These are phyloP conservation scores for Pseudonaja textilis DNA, from an alignment of 2,113 vertebrate genomes.

Conservation along the genomic window DNA sequence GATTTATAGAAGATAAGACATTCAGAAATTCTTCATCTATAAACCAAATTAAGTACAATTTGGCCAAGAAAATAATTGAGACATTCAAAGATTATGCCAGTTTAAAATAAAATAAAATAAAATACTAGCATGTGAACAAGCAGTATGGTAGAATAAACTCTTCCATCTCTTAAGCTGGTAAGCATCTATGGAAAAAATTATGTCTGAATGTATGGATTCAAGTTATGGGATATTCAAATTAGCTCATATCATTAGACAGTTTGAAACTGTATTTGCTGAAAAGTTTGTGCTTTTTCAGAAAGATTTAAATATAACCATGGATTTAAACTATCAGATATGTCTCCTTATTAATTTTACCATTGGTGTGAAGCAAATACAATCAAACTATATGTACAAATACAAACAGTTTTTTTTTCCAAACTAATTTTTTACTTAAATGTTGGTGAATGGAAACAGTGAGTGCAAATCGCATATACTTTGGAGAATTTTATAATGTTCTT, in stretches of 20 bases:
- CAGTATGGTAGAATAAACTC: neutral
- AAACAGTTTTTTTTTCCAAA: neutral
- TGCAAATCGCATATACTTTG: neutral
- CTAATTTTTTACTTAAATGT: neutral
- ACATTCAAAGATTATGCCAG: too few relatives aligned
- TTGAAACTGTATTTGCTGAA: neutral
- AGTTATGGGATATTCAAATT: neutral
- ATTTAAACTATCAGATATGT: neutral
- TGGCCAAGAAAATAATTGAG: neutral
- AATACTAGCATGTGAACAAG: neutral
- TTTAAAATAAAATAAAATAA: neutral
- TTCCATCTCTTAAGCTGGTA: neutral
- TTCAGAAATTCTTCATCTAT: fast-evolving
- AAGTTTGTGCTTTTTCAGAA: neutral
- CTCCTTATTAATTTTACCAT: neutral
- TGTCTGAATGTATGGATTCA: neutral
- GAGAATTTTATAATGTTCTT: neutral
- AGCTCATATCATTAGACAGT: neutral
- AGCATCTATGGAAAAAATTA: neutral
- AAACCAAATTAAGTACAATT: neutral
- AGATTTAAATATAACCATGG: neutral
- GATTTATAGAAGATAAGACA: neutral
- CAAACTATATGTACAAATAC: neutral
- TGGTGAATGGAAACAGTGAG: neutral
- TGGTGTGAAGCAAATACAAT: neutral